phyloP scores from a whole-genome alignment of 2,888 invertebrate species.

The Dendrolimus houi region DNA sequence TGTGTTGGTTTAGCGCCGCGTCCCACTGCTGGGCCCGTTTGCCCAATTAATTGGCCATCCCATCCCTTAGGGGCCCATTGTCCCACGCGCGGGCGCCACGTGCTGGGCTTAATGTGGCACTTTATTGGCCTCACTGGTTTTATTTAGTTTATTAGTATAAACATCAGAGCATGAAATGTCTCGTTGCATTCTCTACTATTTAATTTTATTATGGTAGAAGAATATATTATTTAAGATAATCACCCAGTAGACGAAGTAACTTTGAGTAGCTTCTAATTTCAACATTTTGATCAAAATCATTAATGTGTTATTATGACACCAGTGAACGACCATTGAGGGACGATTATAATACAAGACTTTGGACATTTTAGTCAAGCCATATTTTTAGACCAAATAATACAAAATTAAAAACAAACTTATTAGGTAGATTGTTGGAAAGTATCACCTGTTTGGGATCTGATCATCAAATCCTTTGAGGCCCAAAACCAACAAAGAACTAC shows the following conservation, averaged over 20 bases:
- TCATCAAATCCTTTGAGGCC: too few relatives aligned
- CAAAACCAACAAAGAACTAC: too few relatives aligned
- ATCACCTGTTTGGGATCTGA: too few relatives aligned
- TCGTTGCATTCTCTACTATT: too few relatives aligned
- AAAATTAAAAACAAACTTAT: too few relatives aligned
- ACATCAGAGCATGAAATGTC: not conserved
- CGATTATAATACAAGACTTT: too few relatives aligned
- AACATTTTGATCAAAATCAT: not conserved
- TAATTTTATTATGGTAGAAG: too few relatives aligned
- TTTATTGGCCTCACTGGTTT: constrained; percentile 1
- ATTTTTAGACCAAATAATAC: too few relatives aligned
- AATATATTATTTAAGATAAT: too few relatives aligned
- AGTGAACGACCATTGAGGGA: too few relatives aligned
- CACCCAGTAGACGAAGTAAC: not conserved
- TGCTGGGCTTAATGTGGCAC: not conserved
- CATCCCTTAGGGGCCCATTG: constrained; percentile 35
- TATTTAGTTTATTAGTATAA: not conserved
- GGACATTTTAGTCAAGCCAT: too few relatives aligned
- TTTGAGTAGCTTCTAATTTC: not conserved
- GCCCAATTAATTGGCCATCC: constrained; percentile 48
- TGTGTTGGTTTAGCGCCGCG: constrained; percentile 25
- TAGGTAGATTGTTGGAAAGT: too few relatives aligned
- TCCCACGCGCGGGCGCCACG: not conserved
- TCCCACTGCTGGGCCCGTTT: constrained; percentile 34
- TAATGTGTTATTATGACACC: not conserved